These are phyloP conservation scores for Actinia tenebrosa DNA, from an alignment of 64 coral and sea anemone genomes.

Conservation along the genomic window DNA sequence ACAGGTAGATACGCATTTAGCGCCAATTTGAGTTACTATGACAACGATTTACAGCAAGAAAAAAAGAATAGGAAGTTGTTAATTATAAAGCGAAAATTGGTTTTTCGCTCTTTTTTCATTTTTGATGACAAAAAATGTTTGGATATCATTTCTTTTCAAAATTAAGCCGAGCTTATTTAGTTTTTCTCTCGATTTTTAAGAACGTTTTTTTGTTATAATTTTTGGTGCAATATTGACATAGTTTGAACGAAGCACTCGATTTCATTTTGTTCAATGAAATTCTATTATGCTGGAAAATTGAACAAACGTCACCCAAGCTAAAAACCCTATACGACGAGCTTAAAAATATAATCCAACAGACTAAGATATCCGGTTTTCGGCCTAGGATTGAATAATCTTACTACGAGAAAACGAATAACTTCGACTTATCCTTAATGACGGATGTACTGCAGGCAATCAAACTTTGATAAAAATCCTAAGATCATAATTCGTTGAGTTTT, in stretches of 20 bases:
- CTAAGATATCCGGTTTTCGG: too few species aligned
- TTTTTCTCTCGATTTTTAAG: not conserved
- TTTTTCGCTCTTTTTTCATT: not conserved
- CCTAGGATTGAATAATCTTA: too few species aligned
- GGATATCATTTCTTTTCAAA: not conserved
- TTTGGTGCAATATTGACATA: not conserved
- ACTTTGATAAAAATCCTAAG: too few species aligned
- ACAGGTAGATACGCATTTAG: conserved; percentile 5
- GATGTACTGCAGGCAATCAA: too few species aligned
- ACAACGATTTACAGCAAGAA: not conserved
- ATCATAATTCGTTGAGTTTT: too few species aligned
- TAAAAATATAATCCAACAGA: not conserved
- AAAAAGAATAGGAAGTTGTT: not conserved
- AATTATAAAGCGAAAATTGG: not conserved
- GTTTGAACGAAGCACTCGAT: not conserved
- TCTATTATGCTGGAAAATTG: not conserved
- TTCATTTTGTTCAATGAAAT: not conserved
- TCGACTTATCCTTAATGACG: too few species aligned
- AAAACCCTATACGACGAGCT: not conserved
- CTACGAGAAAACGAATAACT: too few species aligned
- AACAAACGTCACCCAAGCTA: not conserved
- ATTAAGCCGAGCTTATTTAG: not conserved
- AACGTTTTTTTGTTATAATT: not conserved
- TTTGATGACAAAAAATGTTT: not conserved
- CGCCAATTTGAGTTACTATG: conserved; percentile 5